phyloP scores from a whole-genome alignment of 2,888 invertebrate genomes.

The Limnephilus auricula region DNA sequence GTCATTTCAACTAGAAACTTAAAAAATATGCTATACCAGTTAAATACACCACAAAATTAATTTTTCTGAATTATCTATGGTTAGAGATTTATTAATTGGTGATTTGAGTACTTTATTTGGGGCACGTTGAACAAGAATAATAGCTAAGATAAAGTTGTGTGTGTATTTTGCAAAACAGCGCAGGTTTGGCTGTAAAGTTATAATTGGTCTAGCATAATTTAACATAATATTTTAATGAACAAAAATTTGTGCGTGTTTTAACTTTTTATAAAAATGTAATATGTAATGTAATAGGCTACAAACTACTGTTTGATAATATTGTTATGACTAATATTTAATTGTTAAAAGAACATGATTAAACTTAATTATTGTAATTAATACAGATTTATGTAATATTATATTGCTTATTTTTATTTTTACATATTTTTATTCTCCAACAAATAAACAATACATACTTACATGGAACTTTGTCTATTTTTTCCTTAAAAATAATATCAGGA shows the following conservation, averaged over 20 bases:
- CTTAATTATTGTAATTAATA: constrained; percentile 53
- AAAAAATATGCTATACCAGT: neutral
- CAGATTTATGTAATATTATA: constrained; percentile 46
- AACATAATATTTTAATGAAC: constrained; percentile 43
- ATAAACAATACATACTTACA: constrained; percentile 41
- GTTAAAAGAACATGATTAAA: constrained; percentile 55
- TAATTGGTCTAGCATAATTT: constrained; percentile 35
- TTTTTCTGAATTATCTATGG: neutral
- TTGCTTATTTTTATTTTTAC: constrained; percentile 54
- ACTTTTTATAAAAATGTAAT: constrained; percentile 66
- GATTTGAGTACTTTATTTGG: neutral
- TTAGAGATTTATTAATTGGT: neutral
- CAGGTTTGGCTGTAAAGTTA: constrained; percentile 27
- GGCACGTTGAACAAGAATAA: constrained; percentile 24
- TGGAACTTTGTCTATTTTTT: constrained; percentile 19
- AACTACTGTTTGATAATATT: constrained; percentile 56
- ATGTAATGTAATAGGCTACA: constrained; percentile 56
- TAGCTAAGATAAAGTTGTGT: neutral
- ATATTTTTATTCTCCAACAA: constrained; percentile 52
- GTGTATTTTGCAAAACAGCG: constrained; percentile 36
- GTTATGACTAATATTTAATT: constrained; percentile 59
- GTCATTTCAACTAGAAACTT: neutral
- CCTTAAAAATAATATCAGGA: neutral
- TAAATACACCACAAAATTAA: neutral
- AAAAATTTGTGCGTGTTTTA: constrained; percentile 61